Percentiles rank a stretch among this genome's conserved stretches.
phyloP scores from a whole-genome alignment of 2,888 invertebrate species.

The Rhingia rostrata region DNA sequence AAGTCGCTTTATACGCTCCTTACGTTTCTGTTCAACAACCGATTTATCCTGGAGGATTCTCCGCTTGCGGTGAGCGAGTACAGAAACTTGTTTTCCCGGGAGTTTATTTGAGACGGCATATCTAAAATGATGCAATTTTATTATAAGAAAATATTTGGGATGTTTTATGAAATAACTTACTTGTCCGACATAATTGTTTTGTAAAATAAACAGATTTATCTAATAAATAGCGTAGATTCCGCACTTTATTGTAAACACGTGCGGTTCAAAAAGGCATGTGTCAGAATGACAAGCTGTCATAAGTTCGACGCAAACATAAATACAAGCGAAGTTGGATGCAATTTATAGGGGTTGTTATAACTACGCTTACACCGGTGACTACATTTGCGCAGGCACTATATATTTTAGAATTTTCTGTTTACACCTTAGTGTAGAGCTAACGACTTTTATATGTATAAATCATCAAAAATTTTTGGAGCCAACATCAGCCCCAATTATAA shows the following conservation, averaged over 20 bases:
- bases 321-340: constrained; percentile 19
- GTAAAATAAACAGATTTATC: constrained; percentile 19
- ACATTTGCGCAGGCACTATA: too few relatives aligned
- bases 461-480: too few relatives aligned
- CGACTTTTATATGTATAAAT: too few relatives aligned
- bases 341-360: not conserved
- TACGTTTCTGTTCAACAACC: constrained; percentile 79
- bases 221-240: not conserved
- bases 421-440: too few relatives aligned
- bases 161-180: constrained; percentile 75
- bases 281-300: not conserved
- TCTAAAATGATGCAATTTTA: constrained; percentile 74
- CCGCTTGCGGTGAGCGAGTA: constrained; percentile 82
- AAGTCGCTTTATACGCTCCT: constrained; percentile 78
- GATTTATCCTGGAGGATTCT: constrained; percentile 81
- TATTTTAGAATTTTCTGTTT: too few relatives aligned
- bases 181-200: constrained; percentile 80
- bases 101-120: constrained; percentile 83
- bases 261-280: constrained; percentile 20
- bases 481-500: too few relatives aligned
- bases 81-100: constrained; percentile 82
- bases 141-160: not conserved
- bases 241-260: constrained; percentile 56
- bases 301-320: not conserved
- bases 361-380: not conserved